Base-by-base conservation (phyloP, 2,888 invertebrate species). In the Epiblema foenella region DNA sequence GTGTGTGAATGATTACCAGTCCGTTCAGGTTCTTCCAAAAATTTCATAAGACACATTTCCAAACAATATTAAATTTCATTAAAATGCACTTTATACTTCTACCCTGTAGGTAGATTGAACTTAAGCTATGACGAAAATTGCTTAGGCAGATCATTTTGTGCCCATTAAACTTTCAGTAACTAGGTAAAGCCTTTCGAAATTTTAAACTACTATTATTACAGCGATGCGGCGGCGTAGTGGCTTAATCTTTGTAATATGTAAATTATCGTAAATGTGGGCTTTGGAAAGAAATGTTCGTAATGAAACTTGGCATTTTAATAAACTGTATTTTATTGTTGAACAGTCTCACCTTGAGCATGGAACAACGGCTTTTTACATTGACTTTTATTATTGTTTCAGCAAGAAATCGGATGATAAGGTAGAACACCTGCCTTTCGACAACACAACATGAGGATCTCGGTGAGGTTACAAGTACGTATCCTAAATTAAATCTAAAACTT, bases 401-500 rank as follows among this genome's bases (percentile, higher is more conserved):
- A 73, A 37, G 72, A 75, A 74, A 76, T 75, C 81, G 83, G 73
- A 85, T 85, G 84, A 75, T 76, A 83, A 84, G 76, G 79, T 88
- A 89, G 82, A 77, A 80, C 68, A 80, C 78, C 77, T 49, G 33
- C 15, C 12, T 68, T 70, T 37, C 67, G 66, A 59, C 60, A 76
- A 77, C 73, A 67, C 75, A 85, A 83, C 68, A 91, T 91, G 91
- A 83, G 77, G 75, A 78, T 83, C 75, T 82, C 86, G 71, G 80
- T 82, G 82, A 88, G 87, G 79, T 84, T 90, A 81, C 89, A 90
- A 88, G 91, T 91, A 79, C 73, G 83, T 79, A 33, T 60, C n/a
- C 37, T 60, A 39, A 56, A 60, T 15, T 59, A 10, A 59, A 54
- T 70, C 39, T 46, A 49, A 54, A 52, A 74, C 63, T 79, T 79